Evolutionary conservation across 2,113 vertebrate genomes (phyloP).

Genomic region (Podocnemis expansa): DNA sequence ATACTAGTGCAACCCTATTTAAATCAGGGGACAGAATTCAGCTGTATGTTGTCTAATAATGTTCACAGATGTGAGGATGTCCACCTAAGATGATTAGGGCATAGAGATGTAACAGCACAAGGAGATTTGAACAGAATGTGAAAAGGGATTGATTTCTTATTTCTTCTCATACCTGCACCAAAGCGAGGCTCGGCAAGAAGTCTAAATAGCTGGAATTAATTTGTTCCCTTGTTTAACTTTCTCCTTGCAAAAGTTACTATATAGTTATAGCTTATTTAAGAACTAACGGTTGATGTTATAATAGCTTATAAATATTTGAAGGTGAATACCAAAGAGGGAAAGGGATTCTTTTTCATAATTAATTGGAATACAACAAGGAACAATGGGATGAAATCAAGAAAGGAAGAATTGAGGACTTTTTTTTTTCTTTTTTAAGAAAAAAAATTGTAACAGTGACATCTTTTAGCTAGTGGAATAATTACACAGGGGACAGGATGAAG

Average conservation of each 20-base stretch:
- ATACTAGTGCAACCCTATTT: not conserved
- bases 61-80: not conserved
- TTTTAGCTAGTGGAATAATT: not conserved
- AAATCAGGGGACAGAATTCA: not conserved
- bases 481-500: not conserved
- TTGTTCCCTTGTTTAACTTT: not conserved
- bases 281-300: not conserved
- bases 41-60: not conserved
- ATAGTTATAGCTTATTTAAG: not conserved
- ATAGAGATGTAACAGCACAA: accelerated
- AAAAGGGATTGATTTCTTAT: not conserved
- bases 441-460: accelerated
- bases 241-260: not conserved
- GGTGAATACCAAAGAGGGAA: not conserved
- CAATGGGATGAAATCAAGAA: not conserved
- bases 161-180: not conserved
- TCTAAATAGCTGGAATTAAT: not conserved
- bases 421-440: too few species aligned
- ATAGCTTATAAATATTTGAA: not conserved
- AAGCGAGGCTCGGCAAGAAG: not conserved
- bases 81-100: not conserved
- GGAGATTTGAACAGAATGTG: not conserved
- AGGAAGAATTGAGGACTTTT: not conserved
- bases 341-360: not conserved
- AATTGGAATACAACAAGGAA: not conserved